phyloP scores from a whole-genome alignment of 2,888 invertebrate genomes.

The Thera obeliscata region DNA sequence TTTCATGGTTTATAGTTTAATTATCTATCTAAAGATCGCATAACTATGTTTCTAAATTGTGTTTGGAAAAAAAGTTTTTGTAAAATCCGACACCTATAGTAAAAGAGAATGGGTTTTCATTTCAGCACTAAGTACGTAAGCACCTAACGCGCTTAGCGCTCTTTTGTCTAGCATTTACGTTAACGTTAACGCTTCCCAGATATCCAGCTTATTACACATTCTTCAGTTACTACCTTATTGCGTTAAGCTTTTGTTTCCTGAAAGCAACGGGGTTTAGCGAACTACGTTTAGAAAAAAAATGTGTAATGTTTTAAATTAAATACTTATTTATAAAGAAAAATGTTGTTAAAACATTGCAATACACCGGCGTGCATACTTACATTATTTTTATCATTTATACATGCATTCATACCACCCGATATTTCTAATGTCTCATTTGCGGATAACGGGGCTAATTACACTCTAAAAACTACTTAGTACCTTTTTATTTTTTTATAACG shows the following conservation, averaged over 20 bases:
- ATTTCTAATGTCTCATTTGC: background rate
- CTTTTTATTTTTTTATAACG: too few species aligned
- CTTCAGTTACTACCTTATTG: conserved; percentile 17
- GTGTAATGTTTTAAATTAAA: background rate
- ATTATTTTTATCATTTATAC: too few species aligned
- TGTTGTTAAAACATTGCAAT: too few species aligned
- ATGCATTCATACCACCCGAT: too few species aligned
- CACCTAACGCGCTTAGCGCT: conserved; percentile 3
- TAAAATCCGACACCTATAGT: background rate
- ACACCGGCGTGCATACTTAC: too few species aligned
- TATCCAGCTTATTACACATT: conserved; percentile 19
- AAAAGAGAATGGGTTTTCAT: conserved; percentile 11
- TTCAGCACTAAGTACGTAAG: background rate
- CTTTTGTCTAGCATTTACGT: conserved; percentile 3
- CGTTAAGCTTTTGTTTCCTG: background rate
- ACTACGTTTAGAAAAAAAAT: background rate
- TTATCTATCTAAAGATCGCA: background rate
- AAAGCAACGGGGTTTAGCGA: background rate
- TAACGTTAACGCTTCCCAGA: conserved; percentile 7
- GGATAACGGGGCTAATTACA: too few species aligned
- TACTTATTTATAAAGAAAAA: background rate
- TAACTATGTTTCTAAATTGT: conserved; percentile 4
- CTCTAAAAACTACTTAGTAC: too few species aligned
- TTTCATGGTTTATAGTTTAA: too few species aligned
- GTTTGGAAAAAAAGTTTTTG: background rate